A percentile compares a stretch with the other conserved stretches of the same genome.
Conservation (phyloP, 2,797 vertebrate species). For the Vultur gryphus region DNA sequence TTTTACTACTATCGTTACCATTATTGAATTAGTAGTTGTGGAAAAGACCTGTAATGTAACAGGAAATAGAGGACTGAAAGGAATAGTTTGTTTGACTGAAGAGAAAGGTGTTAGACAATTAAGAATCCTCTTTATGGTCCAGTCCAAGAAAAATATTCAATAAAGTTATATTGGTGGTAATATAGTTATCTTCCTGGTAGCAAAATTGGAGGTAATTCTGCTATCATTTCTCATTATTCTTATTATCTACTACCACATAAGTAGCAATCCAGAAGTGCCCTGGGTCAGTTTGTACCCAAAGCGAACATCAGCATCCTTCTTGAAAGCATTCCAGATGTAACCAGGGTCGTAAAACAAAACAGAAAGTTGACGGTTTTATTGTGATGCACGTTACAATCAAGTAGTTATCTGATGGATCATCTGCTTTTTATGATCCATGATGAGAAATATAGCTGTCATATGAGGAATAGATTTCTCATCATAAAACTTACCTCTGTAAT, state of each 20-base stretch:
- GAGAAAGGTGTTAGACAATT: not conserved
- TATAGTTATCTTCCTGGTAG: not conserved
- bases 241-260: constrained; percentile 1
- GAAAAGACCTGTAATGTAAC: not conserved
- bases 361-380: constrained; percentile 73
- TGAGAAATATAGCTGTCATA: constrained; percentile 65
- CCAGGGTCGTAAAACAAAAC: constrained; percentile 66
- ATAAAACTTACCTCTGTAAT: constrained; percentile 53
- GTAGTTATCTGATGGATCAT: constrained; percentile 64
- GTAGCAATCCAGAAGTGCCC: constrained; percentile 44
- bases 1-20: not conserved
- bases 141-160: not conserved
- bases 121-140: not conserved
- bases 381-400: constrained; percentile 45
- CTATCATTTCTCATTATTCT: constrained; percentile 19
- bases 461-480: constrained; percentile 39
- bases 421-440: constrained; percentile 69
- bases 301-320: constrained; percentile 41
- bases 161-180: not conserved
- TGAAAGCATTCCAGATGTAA: constrained; percentile 73
- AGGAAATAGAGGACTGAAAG: not conserved
- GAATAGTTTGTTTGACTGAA: not conserved
- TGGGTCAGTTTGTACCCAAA: constrained; percentile 44
- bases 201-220: constrained; percentile 27
- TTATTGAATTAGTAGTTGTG: not conserved